These are phyloP conservation scores for Digitonthophagus gazella DNA, from an alignment of 2,888 invertebrate species.

Conservation along the genomic window DNA sequence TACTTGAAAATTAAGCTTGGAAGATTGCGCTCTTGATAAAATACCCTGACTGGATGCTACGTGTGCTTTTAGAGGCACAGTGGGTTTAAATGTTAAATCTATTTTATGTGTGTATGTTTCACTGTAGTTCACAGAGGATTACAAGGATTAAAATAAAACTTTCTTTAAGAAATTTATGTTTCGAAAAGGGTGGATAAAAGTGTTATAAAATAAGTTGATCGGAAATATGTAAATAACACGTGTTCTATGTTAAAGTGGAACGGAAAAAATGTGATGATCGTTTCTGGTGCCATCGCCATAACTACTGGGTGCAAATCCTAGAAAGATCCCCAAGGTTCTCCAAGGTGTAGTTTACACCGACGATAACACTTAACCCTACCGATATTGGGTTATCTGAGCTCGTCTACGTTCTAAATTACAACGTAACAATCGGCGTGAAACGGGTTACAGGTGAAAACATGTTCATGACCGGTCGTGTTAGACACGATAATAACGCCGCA, in stretches of 20 bases:
- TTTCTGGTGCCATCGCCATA: neutral
- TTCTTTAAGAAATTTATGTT: too few relatives aligned
- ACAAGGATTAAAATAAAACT: too few relatives aligned
- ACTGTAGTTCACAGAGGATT: too few relatives aligned
- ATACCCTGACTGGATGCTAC: neutral
- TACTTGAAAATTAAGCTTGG: neutral
- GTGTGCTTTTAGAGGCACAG: neutral
- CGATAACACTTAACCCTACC: neutral
- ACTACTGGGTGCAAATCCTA: neutral
- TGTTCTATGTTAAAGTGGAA: too few relatives aligned
- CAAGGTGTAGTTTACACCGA: neutral
- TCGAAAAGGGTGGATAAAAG: too few relatives aligned
- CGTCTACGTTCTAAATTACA: neutral
- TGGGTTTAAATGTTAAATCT: neutral
- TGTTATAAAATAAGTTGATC: too few relatives aligned
- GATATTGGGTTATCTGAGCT: neutral
- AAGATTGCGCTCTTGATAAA: neutral
- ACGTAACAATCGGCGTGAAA: neutral
- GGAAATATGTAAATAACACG: too few relatives aligned
- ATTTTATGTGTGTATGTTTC: neutral
- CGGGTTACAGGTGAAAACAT: too few relatives aligned
- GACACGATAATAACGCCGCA: neutral
- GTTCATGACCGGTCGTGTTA: too few relatives aligned
- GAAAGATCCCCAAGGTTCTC: too few relatives aligned
- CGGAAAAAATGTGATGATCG: too few relatives aligned